Evolutionary conservation across 1,140 invertebrate species (phyloP).

Genomic region (Dreissena rostriformis): DNA sequence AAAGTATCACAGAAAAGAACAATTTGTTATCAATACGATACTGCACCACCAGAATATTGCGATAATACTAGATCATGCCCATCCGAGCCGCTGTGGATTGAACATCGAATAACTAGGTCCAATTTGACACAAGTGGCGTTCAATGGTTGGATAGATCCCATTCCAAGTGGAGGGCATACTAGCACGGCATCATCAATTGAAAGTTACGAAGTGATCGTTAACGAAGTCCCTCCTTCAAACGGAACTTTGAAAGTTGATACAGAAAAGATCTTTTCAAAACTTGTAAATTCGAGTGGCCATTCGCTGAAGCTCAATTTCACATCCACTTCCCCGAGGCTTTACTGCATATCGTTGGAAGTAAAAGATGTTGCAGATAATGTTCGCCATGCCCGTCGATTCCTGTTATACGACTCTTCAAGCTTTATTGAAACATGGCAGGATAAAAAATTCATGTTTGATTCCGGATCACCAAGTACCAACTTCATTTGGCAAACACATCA

Average conservation of each 20-base stretch:
- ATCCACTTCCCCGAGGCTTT: neutral
- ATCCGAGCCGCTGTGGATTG: neutral
- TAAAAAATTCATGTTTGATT: neutral
- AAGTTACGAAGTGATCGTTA: slow-evolving; percentile 3
- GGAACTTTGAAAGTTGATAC: too few species aligned
- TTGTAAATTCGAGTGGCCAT: neutral
- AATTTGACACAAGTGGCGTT: neutral
- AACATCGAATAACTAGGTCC: neutral
- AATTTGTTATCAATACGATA: slow-evolving; percentile 22
- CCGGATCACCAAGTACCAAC: slow-evolving; percentile 8
- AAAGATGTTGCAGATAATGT: slow-evolving; percentile 37
- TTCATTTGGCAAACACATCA: slow-evolving; percentile 30
- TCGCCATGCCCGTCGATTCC: slow-evolving; percentile 7
- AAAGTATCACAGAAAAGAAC: neutral
- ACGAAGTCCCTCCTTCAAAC: neutral
- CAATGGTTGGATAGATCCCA: slow-evolving; percentile 12
- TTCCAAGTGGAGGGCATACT: neutral
- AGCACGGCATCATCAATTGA: slow-evolving; percentile 3
- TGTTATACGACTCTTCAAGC: slow-evolving; percentile 2
- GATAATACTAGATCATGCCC: neutral
- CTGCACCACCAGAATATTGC: neutral
- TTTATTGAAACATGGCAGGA: neutral
- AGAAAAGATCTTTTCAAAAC: neutral
- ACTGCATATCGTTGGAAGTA: slow-evolving; percentile 13
- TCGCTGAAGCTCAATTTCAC: neutral